A percentile compares a stretch with the other conserved stretches of the same genome.
These are phyloP conservation scores for Polyommatus iphigenia DNA, from an alignment of 2,888 invertebrate species.

Conservation along the genomic window DNA sequence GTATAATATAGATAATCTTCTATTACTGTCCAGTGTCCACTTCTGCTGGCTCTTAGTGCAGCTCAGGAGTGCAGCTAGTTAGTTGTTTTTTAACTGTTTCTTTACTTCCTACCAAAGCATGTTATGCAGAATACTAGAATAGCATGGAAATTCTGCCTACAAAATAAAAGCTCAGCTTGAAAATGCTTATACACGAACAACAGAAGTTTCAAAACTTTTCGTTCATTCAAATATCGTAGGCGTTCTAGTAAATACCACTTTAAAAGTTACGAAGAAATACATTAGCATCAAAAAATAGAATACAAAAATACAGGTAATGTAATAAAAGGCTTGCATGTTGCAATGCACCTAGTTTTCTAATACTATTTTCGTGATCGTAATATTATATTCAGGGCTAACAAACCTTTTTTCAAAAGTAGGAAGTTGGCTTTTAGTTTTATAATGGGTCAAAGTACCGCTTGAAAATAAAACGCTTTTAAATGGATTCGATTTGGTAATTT, in stretches of 20 bases:
- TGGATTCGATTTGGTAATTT: not conserved
- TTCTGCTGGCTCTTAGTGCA: no score
- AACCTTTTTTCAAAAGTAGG: slow-evolving; percentile 20
- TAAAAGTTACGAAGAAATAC: not conserved
- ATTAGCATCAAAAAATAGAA: slow-evolving; percentile 21
- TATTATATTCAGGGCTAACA: slow-evolving; percentile 23
- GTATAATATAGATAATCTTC: no score
- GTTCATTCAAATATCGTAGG: not conserved
- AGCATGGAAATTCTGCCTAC: not conserved
- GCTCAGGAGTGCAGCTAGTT: no score
- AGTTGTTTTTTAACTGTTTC: no score
- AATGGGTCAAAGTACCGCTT: not conserved
- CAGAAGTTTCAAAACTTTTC: slow-evolving; percentile 6
- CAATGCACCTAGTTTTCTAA: slow-evolving; percentile 34
- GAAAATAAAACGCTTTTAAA: not conserved
- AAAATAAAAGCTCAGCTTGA: not conserved
- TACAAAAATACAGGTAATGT: slow-evolving; percentile 12
- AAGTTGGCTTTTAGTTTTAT: not conserved
- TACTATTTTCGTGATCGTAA: slow-evolving; percentile 28
- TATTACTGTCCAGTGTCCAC: no score
- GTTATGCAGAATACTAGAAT: no score
- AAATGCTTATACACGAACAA: not conserved
- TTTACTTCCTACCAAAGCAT: no score
- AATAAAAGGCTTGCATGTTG: slow-evolving; percentile 25
- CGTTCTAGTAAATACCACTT: slow-evolving; percentile 6